These are phyloP conservation scores for Epinephelus fuscoguttatus DNA, from an alignment of 2,113 vertebrate genomes.

Conservation along the genomic window DNA sequence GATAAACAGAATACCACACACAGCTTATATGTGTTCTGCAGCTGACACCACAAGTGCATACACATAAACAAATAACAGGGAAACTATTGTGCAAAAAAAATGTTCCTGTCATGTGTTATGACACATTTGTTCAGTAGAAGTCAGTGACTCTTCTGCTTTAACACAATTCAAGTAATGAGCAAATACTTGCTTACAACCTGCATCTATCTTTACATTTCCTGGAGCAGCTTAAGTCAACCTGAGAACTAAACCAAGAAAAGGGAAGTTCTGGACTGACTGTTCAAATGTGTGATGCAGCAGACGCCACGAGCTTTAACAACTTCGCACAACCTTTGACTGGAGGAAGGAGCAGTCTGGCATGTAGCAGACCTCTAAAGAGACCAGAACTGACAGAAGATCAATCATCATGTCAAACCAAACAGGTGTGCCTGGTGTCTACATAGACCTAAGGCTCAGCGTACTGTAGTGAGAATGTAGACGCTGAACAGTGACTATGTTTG, in stretches of 20 bases:
- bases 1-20: slow-evolving; percentile 20
- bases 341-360: background rate
- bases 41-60: background rate
- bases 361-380: slow-evolving; percentile 15
- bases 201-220: slow-evolving; percentile 39
- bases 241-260: slow-evolving; percentile 28
- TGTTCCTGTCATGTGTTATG: background rate
- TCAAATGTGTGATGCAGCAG: background rate
- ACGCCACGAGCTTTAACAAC: background rate
- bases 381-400: slow-evolving; percentile 15
- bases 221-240: slow-evolving; percentile 9
- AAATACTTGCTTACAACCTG: slow-evolving; percentile 10
- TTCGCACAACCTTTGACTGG: background rate
- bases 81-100: background rate
- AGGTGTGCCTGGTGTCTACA: background rate
- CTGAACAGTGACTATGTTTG: too few relatives aligned
- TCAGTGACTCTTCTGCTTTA: background rate
- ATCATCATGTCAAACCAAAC: slow-evolving; percentile 20
- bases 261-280: slow-evolving; percentile 40
- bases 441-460: background rate
- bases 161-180: background rate
- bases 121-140: background rate
- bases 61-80: background rate
- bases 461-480: background rate
- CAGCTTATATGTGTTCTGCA: slow-evolving; percentile 26